These are phyloP conservation scores for Caligus rogercresseyi DNA, from an alignment of 1,140 invertebrate species.

Conservation along the genomic window DNA sequence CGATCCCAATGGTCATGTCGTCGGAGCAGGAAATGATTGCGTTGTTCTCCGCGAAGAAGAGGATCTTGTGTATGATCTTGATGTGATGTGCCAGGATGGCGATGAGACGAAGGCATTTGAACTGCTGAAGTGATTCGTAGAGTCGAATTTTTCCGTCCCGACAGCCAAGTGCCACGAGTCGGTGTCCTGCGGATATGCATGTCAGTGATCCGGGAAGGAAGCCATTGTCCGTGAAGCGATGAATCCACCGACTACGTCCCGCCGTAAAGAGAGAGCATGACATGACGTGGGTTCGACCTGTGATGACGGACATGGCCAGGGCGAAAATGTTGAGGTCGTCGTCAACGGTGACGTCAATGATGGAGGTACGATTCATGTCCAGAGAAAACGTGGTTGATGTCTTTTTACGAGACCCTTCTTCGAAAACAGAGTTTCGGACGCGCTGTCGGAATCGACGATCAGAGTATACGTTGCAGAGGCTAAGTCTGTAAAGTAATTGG, in stretches of 20 bases:
- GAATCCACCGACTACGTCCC: conserved; percentile 3
- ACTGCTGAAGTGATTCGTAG: conserved; percentile 1
- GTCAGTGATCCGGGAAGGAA: background rate
- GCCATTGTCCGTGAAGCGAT: conserved; percentile 9
- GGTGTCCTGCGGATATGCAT: conserved; percentile 11
- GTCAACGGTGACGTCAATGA: conserved; percentile 11
- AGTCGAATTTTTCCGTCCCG: conserved; percentile 6
- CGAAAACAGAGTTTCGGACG: conserved; percentile 7
- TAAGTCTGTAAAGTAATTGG: background rate
- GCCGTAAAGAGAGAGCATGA: conserved; percentile 13
- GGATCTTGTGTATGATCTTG: background rate
- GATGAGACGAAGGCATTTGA: background rate
- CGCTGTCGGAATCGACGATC: background rate
- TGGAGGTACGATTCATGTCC: conserved; percentile 3
- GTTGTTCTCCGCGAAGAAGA: background rate
- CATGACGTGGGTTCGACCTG: conserved; percentile 15
- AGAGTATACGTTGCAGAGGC: background rate
- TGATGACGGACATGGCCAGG: background rate
- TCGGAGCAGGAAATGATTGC: conserved; percentile 9
- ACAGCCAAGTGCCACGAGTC: background rate
- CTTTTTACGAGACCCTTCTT: background rate
- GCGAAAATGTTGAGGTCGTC: conserved; percentile 14
- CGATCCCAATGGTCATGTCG: conserved; percentile 13
- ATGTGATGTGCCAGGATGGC: conserved; percentile 9
- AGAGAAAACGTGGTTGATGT: conserved; percentile 6